Evolutionary conservation across 2,797 vertebrate species (phyloP).

Genomic region (Platyrinchus mystaceus): DNA sequence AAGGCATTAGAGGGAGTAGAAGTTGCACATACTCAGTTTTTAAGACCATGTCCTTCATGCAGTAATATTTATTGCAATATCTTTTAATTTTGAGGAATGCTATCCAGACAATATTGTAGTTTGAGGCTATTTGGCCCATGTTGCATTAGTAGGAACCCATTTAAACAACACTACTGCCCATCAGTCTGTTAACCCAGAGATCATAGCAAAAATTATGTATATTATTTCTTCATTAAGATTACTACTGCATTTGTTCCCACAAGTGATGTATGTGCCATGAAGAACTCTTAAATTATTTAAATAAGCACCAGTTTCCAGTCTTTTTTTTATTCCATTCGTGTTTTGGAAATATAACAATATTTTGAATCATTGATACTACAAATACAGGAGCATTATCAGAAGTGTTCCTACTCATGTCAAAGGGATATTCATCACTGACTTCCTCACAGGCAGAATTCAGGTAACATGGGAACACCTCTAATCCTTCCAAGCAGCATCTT

Average conservation of each 20-base stretch:
- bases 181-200: neutral
- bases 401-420: neutral
- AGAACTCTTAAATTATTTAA: neutral
- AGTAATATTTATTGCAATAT: neutral
- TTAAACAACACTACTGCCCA: neutral
- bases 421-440: neutral
- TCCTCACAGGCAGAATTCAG: neutral
- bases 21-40: neutral
- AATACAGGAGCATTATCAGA: neutral
- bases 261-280: neutral
- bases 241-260: neutral
- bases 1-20: neutral
- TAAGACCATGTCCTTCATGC: neutral
- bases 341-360: neutral
- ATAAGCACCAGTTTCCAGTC: neutral
- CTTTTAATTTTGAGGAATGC: neutral
- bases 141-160: neutral
- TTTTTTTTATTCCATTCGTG: neutral
- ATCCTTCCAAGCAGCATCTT: neutral
- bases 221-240: neutral
- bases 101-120: neutral
- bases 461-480: fast-evolving
- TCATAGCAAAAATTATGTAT: neutral
- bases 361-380: neutral
- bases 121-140: neutral